Conservation (phyloP, 2,113 vertebrate genomes). For the Pristiophorus japonicus region DNA sequence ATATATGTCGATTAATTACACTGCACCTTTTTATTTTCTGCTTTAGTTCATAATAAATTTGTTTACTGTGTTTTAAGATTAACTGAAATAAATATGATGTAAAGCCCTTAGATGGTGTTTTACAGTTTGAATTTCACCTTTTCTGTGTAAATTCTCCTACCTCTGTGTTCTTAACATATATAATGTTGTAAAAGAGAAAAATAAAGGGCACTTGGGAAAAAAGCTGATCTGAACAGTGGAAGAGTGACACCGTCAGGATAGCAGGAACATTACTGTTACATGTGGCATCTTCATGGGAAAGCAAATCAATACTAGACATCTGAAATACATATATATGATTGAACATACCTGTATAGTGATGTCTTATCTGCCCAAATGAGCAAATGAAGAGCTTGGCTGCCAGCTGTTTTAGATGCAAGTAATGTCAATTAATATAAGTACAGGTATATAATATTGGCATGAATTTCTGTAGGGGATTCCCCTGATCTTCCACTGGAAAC, state of each 20-base stretch:
- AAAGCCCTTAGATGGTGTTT: not conserved
- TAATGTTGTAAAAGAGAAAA: not conserved
- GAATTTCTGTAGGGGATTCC: not conserved
- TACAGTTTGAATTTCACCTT: not conserved
- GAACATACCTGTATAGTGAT: not conserved
- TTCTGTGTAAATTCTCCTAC: not conserved
- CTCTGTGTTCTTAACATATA: not conserved
- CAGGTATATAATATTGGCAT: not conserved
- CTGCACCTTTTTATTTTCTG: not conserved
- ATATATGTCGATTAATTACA: not conserved
- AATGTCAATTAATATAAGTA: not conserved
- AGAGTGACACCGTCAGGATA: conserved; percentile 27
- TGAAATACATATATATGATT: not conserved
- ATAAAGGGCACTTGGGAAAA: not conserved
- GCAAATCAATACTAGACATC: not conserved
- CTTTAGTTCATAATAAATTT: not conserved
- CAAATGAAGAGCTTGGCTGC: not conserved
- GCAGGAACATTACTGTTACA: not conserved
- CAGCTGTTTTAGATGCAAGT: not conserved
- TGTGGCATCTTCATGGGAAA: not conserved
- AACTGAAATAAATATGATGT: not conserved
- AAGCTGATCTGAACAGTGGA: not conserved
- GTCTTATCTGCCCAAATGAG: not conserved
- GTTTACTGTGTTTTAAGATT: not conserved
- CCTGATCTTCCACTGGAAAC: not conserved